Evolutionary conservation across 2,113 vertebrate species (phyloP), one percentile per base, ranked within the genome.

Genomic region (Pontoporia blainvillei): DNA sequence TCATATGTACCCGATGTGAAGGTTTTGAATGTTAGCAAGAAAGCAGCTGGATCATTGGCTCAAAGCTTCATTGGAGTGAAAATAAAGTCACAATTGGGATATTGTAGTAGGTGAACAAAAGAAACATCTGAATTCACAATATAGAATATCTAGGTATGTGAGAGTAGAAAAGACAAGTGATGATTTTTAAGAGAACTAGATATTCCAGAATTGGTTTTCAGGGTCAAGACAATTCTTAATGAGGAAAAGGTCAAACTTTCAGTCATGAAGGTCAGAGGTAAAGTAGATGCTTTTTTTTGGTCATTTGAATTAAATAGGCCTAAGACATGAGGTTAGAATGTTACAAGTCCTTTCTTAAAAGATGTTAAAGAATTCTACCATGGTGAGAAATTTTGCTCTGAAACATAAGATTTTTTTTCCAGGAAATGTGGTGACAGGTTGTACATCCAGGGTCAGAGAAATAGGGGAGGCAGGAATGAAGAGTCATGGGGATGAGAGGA

Each of bases 391-490:
- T 39, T 81, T 41, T 84, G 5, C 36, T 78, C 46, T 67, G 44
- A 78, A 9, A 34, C 5, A 17, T 25, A 10, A 61, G 3, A 1
- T 20, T 25, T 88, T 88, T 66, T 6, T 49, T 39, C 46, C 17
- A 31, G 25, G 44, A 52, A 64, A n/a, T 8, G 11, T 29, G 18
- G 1, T 25, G 10, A 44, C 39, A 31, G 39, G 13, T n/a, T 54
- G 3, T 9, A 6, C 21, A 6, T 27, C 9, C 0, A 11, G 25
- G 12, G 8, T 23, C 36, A 31, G 27, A 46, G 14, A 49, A 66
- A 34, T 0, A 1, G 10, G 7, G 25, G 36, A 52, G 2, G 2
- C 1, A 34, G 1, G n/a, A 49, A 3, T 46, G 27, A n/a, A 67
- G 34, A 13, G 2, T 11, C 8, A 12, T 2, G 17, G 36, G 34